Percentiles rank a stretch among this genome's conserved stretches.
Conservation (phyloP, 2,113 vertebrate species). For the Neopipo cinnamomea region DNA sequence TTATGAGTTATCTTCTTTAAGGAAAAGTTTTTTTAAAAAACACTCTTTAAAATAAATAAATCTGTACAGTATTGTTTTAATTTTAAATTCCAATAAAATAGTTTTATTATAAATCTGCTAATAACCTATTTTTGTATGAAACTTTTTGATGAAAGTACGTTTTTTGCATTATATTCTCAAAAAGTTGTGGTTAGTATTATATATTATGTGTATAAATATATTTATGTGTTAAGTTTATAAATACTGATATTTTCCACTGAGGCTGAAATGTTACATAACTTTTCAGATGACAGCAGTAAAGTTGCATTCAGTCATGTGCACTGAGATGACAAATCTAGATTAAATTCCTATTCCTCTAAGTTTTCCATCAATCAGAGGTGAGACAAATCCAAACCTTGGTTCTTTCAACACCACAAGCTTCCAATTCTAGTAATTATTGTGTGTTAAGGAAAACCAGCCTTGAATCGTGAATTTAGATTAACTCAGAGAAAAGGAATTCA, state of each 20-base stretch:
- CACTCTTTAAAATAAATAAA: not conserved
- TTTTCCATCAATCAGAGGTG: not conserved
- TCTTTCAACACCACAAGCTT: not conserved
- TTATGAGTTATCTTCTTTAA: not conserved
- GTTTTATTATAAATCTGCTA: not conserved
- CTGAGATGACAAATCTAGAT: not conserved
- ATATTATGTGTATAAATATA: not conserved
- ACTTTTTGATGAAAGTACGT: not conserved
- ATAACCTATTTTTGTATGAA: not conserved
- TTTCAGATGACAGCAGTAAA: not conserved
- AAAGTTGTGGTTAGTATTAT: not conserved
- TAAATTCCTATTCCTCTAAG: not conserved
- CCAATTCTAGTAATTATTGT: not conserved
- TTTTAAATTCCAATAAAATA: not conserved
- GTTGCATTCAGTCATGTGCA: not conserved
- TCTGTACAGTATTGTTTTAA: not conserved
- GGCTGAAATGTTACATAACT: not conserved
- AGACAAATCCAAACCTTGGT: not conserved
- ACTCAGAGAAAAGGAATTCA: not conserved
- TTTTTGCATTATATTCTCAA: not conserved
- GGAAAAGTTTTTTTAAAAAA: not conserved
- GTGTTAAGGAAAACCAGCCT: not conserved
- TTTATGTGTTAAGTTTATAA: too few relatives aligned
- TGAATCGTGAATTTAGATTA: not conserved
- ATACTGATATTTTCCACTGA: not conserved